Evolutionary conservation across 2,113 vertebrate genomes (phyloP).

Genomic region (Urocolius indicus): DNA sequence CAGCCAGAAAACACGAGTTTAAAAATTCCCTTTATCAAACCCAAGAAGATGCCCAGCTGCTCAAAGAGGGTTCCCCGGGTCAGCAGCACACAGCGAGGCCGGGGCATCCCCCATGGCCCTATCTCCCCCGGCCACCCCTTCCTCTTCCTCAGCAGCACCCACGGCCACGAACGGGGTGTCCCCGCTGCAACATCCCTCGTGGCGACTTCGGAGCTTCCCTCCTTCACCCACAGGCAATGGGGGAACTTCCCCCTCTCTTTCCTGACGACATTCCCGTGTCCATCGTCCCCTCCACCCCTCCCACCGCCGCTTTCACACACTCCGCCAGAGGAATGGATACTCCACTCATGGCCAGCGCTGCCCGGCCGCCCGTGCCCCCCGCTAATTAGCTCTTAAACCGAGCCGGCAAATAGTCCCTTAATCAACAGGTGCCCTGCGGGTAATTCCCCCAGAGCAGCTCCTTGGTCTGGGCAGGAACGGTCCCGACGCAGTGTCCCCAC

Average conservation of each 20-base stretch:
- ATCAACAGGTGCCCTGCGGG: not conserved
- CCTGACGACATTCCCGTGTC: accelerated
- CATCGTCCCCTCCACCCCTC: not conserved
- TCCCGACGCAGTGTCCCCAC: not conserved
- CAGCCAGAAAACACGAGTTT: not conserved
- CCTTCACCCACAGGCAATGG: not conserved
- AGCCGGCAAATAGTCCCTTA: accelerated
- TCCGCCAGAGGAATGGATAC: not conserved
- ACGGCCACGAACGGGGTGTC: not conserved
- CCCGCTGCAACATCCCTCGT: accelerated
- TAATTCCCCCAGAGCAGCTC: not conserved
- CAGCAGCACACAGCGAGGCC: not conserved
- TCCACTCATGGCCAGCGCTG: not conserved
- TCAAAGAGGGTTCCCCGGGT: not conserved
- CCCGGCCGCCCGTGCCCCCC: not conserved
- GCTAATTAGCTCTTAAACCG: not conserved
- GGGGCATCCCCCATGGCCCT: not conserved
- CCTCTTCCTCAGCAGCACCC: not conserved
- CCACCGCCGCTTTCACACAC: not conserved
- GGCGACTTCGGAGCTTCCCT: not conserved
- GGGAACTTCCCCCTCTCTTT: not conserved
- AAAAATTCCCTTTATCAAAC: accelerated
- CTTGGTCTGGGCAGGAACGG: not conserved
- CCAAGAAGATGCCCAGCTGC: not conserved
- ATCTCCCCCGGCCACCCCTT: not conserved